Percentiles rank a stretch among this genome's conserved stretches.
phyloP scores from a whole-genome alignment of 2,888 invertebrate genomes.

The Epicampocera succincta region DNA sequence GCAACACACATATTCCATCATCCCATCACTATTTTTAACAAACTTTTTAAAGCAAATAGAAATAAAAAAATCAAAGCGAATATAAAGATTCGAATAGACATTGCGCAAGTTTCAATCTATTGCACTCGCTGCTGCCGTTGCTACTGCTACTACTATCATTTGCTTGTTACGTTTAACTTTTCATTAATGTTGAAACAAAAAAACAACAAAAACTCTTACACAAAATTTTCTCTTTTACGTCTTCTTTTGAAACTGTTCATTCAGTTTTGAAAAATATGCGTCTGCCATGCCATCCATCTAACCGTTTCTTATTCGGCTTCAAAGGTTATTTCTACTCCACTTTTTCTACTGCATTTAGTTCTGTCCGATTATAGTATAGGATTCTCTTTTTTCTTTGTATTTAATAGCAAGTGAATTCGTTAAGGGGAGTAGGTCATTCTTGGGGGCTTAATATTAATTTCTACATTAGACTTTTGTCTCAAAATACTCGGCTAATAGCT shows the following conservation, averaged over 20 bases:
- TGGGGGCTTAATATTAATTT: neutral
- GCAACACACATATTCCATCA: slow-evolving; percentile 6
- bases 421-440: slow-evolving; percentile 54
- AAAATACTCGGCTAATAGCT: no score
- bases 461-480: no score
- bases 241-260: slow-evolving; percentile 37
- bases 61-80: slow-evolving; percentile 44
- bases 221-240: slow-evolving; percentile 6
- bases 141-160: slow-evolving; percentile 28
- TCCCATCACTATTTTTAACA: neutral
- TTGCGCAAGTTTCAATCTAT: slow-evolving; percentile 69
- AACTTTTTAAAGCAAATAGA: neutral
- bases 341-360: no score
- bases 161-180: slow-evolving; percentile 47
- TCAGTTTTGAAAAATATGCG: slow-evolving; percentile 60
- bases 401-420: slow-evolving; percentile 30
- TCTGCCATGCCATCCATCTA: slow-evolving; percentile 57
- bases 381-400: slow-evolving; percentile 22
- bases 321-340: neutral
- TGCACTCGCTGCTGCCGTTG: slow-evolving; percentile 50
- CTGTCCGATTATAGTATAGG: no score
- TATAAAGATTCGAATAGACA: slow-evolving; percentile 52
- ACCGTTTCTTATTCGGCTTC: slow-evolving; percentile 13
- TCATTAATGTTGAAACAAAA: neutral
- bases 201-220: neutral